Base-by-base conservation (phyloP, 2,888 invertebrate species). In the Dichetophora obliterata region DNA sequence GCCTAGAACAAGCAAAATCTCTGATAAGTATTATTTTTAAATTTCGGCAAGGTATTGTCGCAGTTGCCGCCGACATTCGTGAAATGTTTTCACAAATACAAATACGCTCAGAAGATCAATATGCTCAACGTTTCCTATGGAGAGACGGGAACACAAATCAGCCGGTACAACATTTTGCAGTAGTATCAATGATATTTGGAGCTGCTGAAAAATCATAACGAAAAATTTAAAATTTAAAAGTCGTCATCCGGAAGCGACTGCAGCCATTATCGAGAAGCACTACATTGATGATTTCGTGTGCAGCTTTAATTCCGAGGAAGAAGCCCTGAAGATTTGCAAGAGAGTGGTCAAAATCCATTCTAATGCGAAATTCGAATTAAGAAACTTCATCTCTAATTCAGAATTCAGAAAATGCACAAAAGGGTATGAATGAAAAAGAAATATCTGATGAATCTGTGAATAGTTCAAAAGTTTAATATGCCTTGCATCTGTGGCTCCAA, bases 1-100 rank as follows among this genome's bases (percentile, higher is more conserved):
- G 87, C 3, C 85, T 87, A 0, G 86, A 87, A 69, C 75, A 78
- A 63, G 73, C 72, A n/a, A 70, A n/a, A n/a, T n/a, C n/a, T n/a
- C n/a, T n/a, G n/a, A n/a, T n/a, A n/a, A n/a, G n/a, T n/a, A n/a
- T 78, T 16, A 8, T 79, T 0, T 77, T 72, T 14, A 76, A 77
- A 19, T 78, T 79, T 63, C 52, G 79, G 24, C n/a, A 74, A 54
- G 77, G 78, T 6, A 11, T 22, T 22, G n/a, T 80, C 19, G 78
- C 19, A 3, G 59, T 77, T 14, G 69, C 70, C 19, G 79, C 74
- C n/a, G n/a, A n/a, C n/a, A n/a, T n/a, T n/a, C n/a, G n/a, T n/a
- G n/a, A n/a, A n/a, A n/a, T n/a, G n/a, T 0, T 77, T 70, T 14
- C 43, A 24, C 70, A 43, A 54, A 27, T 54, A 52, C 6, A 24